Evolutionary conservation across 2,113 vertebrate species (phyloP), one percentile per base, ranked within the genome.

Genomic region (Chlorodrepanis virens): DNA sequence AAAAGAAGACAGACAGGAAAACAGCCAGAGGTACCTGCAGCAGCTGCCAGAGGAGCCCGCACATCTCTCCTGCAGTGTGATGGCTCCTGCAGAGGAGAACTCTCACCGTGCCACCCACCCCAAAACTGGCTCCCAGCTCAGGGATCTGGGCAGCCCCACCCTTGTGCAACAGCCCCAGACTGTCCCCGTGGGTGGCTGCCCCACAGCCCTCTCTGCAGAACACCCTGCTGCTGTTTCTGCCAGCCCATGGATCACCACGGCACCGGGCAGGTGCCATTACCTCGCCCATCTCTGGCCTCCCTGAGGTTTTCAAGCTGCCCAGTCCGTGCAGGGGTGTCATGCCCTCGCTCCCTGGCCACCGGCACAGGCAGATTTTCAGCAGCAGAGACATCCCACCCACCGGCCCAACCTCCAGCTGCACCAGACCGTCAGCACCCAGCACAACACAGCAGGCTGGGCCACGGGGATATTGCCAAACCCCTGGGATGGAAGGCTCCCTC

Each of bases 241-340:
- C 8, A 65, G 83, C 21, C 79, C 75, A 33, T 0, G 20, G 56
- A 25, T 53, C 39, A 8, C 35, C 44, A 4, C 1, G 7, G 47
- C 53, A 45, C 2, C 0, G 2, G 14, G 40, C 18, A 9, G 52
- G 25, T 10, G 27, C 6, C 7, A 1, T 3, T 8, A 18, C 12
- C 74, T 70, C 0, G 0, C 23, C 65, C 63, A 7, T 8, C 25
- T 12, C 35, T 23, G 0, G 0, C 59, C 39, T 42, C 44, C 35
- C 35, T 2, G 15, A 39, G 37, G 19, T 50, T 27, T 37, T 11
- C n/a, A 11, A 5, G 69, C 28, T 35, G 57, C 35, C 45, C 4
- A 5, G 23, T 3, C 16, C 6, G 7, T 9, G 31, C 0, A 5
- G 35, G 37, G n/a, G 33, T 3, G 49, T 2, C 2, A 6, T 37